Percentiles rank a stretch among this genome's conserved stretches.
Conservation (phyloP, 2,113 vertebrate genomes). For the Thinocorus orbignyianus region DNA sequence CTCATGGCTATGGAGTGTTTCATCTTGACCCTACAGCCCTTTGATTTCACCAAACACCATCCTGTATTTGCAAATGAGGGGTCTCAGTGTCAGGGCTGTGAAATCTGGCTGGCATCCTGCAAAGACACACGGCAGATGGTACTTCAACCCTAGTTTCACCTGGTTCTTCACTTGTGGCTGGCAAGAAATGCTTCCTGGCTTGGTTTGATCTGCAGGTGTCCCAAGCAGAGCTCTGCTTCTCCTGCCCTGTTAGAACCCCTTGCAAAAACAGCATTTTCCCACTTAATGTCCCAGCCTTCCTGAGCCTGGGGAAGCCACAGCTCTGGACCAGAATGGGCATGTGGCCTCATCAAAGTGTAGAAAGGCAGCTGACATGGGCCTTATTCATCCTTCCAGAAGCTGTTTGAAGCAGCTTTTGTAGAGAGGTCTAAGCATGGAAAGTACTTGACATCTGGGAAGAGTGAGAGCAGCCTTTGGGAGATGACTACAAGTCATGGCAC, state of each 20-base stretch:
- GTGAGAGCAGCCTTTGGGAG: background rate
- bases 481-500: background rate
- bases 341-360: background rate
- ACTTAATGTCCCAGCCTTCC: background rate
- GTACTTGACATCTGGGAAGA: background rate
- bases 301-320: background rate
- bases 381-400: background rate
- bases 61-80: fast-evolving
- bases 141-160: background rate
- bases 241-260: background rate
- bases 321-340: background rate
- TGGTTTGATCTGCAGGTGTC: background rate
- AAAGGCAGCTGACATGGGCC: background rate
- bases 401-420: background rate
- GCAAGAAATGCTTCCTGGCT: background rate
- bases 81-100: background rate
- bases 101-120: background rate
- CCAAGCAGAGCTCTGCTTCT: background rate
- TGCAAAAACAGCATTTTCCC: background rate
- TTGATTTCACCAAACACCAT: background rate
- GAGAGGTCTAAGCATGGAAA: background rate
- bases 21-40: background rate
- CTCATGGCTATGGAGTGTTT: background rate
- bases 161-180: background rate
- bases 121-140: background rate